Conservation (phyloP, 2,113 vertebrate species). For the Erinaceus europaeus region DNA sequence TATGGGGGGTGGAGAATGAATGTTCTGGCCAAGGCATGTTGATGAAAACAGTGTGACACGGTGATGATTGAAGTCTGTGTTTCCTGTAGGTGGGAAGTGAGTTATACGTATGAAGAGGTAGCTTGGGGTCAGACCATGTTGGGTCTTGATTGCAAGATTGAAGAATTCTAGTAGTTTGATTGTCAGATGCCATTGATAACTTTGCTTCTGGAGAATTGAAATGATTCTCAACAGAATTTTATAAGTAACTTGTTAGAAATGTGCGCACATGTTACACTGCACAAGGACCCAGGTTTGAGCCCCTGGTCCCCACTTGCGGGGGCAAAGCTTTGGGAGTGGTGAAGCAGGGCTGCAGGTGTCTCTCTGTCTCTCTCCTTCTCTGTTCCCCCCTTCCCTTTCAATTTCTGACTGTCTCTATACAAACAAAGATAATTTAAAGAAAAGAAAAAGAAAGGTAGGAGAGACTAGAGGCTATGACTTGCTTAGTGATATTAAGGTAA, state of each 20-base stretch:
- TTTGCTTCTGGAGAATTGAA: slow-evolving; percentile 16
- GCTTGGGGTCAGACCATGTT: background rate
- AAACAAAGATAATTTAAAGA: too few relatives aligned
- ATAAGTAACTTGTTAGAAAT: slow-evolving; percentile 20
- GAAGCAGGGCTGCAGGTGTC: too few relatives aligned
- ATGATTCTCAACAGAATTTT: background rate
- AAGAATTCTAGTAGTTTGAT: background rate
- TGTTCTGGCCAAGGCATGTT: background rate
- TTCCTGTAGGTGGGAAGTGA: background rate
- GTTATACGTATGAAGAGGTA: background rate
- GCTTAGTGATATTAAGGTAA: slow-evolving; percentile 6
- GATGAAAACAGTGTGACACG: background rate
- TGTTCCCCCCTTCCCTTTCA: too few relatives aligned
- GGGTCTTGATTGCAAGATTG: background rate
- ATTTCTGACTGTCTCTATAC: too few relatives aligned
- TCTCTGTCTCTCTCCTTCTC: too few relatives aligned
- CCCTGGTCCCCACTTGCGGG: too few relatives aligned
- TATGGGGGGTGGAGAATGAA: background rate
- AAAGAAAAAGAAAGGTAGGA: too few relatives aligned
- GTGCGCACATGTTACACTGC: too few relatives aligned
- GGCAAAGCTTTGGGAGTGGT: too few relatives aligned
- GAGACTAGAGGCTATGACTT: background rate
- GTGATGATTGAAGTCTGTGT: background rate
- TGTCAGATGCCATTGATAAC: background rate
- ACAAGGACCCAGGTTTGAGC: too few relatives aligned